These are phyloP conservation scores for Dysdera silvatica DNA, from an alignment of 1,140 invertebrate genomes.

Conservation along the genomic window DNA sequence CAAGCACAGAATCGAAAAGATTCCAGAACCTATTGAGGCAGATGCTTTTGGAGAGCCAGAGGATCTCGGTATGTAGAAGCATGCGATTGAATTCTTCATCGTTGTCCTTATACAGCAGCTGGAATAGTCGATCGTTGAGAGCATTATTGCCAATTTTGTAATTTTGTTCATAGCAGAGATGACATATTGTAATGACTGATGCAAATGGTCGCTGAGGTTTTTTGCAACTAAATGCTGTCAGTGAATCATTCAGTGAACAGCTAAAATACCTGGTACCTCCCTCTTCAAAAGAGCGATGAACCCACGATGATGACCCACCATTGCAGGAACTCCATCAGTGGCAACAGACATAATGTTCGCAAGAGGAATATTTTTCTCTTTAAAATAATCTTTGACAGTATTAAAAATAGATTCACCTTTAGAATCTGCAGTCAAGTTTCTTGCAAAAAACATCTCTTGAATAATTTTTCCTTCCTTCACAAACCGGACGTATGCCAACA, in stretches of 20 bases:
- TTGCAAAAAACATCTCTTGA: conserved; percentile 11
- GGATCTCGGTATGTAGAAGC: not conserved
- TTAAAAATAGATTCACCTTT: conserved; percentile 26
- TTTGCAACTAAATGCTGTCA: conserved; percentile 28
- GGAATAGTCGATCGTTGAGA: conserved; percentile 30
- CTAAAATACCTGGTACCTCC: conserved; percentile 29
- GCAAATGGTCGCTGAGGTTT: conserved; percentile 20
- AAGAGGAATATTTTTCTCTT: conserved; percentile 35
- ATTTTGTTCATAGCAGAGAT: conserved; percentile 14
- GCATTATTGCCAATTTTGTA: conserved; percentile 24
- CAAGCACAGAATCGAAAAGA: conserved; percentile 18
- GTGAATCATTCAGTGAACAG: conserved; percentile 27
- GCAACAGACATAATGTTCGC: conserved; percentile 39
- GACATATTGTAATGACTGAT: no score
- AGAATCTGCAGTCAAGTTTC: conserved; percentile 18
- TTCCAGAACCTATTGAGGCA: conserved; percentile 28
- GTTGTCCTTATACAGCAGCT: no score
- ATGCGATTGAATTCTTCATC: conserved; percentile 31
- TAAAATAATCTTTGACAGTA: conserved; percentile 35
- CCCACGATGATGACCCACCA: conserved; percentile 25
- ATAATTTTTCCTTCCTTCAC: conserved; percentile 5
- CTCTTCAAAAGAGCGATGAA: conserved; percentile 40
- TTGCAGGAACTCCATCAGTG: conserved; percentile 37
- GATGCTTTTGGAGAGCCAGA: conserved; percentile 21
- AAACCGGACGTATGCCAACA: conserved; percentile 27